Percentiles rank a stretch among this genome's conserved stretches.
Conservation (phyloP, 2,888 invertebrate genomes). For the Gortyna flavago region DNA sequence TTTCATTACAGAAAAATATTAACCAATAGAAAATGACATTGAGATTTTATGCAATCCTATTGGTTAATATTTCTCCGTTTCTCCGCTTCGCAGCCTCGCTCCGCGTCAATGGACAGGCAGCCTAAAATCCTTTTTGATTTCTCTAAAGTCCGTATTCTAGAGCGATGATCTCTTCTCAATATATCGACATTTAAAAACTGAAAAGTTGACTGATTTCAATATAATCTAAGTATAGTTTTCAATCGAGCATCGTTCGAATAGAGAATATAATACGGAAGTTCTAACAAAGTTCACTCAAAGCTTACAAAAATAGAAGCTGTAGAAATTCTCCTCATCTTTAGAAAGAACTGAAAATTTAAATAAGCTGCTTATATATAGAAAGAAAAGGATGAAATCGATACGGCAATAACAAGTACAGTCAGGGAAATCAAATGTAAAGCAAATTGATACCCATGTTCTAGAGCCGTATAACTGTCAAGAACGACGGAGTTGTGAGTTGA, state of each 20-base stretch:
- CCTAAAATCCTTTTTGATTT: background rate
- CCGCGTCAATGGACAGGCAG: too few species aligned
- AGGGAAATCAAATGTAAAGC: too few species aligned
- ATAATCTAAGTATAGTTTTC: background rate
- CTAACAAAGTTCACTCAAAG: background rate
- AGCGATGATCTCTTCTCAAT: background rate
- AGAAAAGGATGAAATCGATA: constrained; percentile 29
- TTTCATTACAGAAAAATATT: too few species aligned
- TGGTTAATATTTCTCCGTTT: too few species aligned
- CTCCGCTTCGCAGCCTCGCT: too few species aligned
- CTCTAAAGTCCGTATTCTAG: background rate
- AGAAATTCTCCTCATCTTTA: background rate
- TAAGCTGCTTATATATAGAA: background rate
- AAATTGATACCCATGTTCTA: too few species aligned
- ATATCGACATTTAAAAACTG: background rate
- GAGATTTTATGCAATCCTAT: too few species aligned
- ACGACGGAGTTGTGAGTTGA: too few species aligned
- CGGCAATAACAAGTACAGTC: background rate
- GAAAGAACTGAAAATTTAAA: background rate
- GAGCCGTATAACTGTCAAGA: too few species aligned
- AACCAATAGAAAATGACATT: too few species aligned
- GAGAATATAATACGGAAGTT: background rate
- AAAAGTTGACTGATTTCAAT: background rate
- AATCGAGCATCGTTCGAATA: background rate
- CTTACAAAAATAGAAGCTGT: constrained; percentile 12